Conservation (phyloP, 1,140 invertebrate species). For the Penaeus chinensis region DNA sequence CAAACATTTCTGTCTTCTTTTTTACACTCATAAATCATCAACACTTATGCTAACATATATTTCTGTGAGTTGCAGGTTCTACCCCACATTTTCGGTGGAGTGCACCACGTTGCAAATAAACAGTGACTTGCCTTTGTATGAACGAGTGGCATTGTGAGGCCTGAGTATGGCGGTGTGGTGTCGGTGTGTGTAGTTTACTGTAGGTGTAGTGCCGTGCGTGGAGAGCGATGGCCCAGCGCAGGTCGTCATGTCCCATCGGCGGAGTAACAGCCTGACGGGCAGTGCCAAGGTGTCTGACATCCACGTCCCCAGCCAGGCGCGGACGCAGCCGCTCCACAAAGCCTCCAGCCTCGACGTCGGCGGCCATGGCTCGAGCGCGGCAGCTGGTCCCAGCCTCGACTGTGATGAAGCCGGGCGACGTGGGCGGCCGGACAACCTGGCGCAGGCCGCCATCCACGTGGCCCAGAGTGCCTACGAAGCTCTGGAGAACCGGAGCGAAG, state of each 20-base stretch:
- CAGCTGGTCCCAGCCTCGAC: constrained; percentile 27
- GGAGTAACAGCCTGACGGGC: constrained; percentile 63
- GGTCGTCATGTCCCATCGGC: constrained; percentile 62
- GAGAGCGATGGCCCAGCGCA: constrained; percentile 59
- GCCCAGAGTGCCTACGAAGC: constrained; percentile 44
- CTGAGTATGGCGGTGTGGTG: constrained; percentile 35
- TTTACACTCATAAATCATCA: not conserved
- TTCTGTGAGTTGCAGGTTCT: constrained; percentile 49
- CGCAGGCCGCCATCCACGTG: constrained; percentile 40
- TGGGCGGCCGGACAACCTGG: constrained; percentile 45
- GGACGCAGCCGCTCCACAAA: constrained; percentile 39
- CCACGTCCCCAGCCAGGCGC: constrained; percentile 44
- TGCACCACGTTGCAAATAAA: constrained; percentile 8
- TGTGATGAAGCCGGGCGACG: constrained; percentile 37
- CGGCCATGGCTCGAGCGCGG: constrained; percentile 40
- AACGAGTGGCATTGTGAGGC: constrained; percentile 3
- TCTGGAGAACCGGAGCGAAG: constrained; percentile 38
- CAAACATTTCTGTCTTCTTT: constrained; percentile 18
- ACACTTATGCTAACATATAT: not conserved
- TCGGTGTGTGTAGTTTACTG: constrained; percentile 43
- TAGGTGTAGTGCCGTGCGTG: constrained; percentile 43
- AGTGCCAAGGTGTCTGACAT: constrained; percentile 53
- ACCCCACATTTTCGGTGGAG: constrained; percentile 34
- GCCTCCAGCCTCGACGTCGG: constrained; percentile 51
- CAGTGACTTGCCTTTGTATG: constrained; percentile 29